Percentiles rank a stretch among this genome's conserved stretches.
phyloP scores from a whole-genome alignment of 2,888 invertebrate species.

The Chydorus sphaericus region DNA sequence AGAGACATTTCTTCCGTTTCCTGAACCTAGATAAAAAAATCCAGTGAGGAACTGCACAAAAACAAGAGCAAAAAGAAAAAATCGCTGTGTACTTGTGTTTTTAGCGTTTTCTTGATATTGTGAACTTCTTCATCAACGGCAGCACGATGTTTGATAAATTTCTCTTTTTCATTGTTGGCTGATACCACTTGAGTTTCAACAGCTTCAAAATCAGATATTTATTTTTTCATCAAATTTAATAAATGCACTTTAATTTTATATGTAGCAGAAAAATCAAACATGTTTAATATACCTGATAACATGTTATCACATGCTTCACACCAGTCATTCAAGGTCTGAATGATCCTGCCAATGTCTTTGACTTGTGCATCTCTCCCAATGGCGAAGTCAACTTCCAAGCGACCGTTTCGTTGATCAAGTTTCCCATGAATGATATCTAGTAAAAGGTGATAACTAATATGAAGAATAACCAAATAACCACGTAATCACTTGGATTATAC shows the following conservation, averaged over 20 bases:
- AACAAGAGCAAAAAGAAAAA: not conserved
- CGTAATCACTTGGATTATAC: slow-evolving; percentile 30
- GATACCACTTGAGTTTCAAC: slow-evolving; percentile 77
- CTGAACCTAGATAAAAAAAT: slow-evolving; percentile 32
- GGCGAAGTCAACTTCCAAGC: slow-evolving; percentile 85
- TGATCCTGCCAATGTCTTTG: slow-evolving; percentile 65
- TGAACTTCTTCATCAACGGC: slow-evolving; percentile 73
- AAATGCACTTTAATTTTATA: too few species aligned
- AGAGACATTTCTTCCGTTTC: slow-evolving; percentile 60
- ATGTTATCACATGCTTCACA: slow-evolving; percentile 80
- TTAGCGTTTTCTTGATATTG: slow-evolving; percentile 75
- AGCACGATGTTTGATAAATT: slow-evolving; percentile 59
- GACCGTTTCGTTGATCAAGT: slow-evolving; percentile 85
- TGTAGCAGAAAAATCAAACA: too few species aligned
- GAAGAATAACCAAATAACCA: not conserved
- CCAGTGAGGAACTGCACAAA: not conserved
- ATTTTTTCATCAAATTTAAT: too few species aligned
- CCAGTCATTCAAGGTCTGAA: slow-evolving; percentile 72
- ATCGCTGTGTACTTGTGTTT: slow-evolving; percentile 37
- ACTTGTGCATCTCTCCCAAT: slow-evolving; percentile 81
- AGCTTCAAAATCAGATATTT: slow-evolving; percentile 60
- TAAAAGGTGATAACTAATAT: not conserved
- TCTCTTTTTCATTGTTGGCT: slow-evolving; percentile 73
- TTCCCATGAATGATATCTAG: slow-evolving; percentile 87
- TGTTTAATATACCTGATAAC: too few species aligned